Evolutionary conservation across 2,888 invertebrate genomes (phyloP).

Genomic region (Andricus quercusramuli): DNA sequence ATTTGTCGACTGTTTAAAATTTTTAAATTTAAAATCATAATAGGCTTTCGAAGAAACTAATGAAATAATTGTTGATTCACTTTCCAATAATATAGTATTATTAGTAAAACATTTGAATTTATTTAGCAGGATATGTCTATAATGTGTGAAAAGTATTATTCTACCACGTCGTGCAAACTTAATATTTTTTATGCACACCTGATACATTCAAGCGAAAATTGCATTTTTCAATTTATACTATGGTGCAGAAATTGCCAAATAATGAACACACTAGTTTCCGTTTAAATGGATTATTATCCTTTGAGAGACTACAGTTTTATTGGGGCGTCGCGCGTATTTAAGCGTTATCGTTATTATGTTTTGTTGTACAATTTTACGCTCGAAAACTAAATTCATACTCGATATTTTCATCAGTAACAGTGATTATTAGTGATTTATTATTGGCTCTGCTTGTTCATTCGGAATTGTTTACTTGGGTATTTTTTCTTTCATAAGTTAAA

Average conservation of each 20-base stretch:
- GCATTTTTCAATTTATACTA: slow-evolving; percentile 18
- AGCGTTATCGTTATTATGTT: slow-evolving; percentile 12
- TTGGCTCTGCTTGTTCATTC: not conserved
- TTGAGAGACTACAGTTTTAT: slow-evolving; percentile 17
- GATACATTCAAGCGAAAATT: slow-evolving; percentile 1
- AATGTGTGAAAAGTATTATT: not conserved
- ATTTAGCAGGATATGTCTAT: not conserved
- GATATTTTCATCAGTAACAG: not conserved
- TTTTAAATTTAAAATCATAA: no score
- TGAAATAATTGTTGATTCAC: no score
- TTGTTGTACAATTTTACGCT: slow-evolving; percentile 22
- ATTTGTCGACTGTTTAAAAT: no score
- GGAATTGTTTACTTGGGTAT: not conserved
- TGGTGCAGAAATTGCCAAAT: slow-evolving; percentile 8
- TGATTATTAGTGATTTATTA: slow-evolving; percentile 1
- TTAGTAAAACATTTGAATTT: not conserved
- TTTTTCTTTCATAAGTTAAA: not conserved
- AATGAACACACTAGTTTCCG: slow-evolving; percentile 11
- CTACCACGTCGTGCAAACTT: not conserved
- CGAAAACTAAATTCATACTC: not conserved
- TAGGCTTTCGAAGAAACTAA: no score
- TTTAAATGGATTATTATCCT: slow-evolving; percentile 27
- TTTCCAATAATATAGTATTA: no score
- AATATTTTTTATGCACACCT: not conserved
- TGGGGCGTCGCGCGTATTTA: slow-evolving; percentile 7